These are phyloP conservation scores for Parnassius mnemosyne DNA, from an alignment of 2,888 invertebrate genomes.

Conservation along the genomic window DNA sequence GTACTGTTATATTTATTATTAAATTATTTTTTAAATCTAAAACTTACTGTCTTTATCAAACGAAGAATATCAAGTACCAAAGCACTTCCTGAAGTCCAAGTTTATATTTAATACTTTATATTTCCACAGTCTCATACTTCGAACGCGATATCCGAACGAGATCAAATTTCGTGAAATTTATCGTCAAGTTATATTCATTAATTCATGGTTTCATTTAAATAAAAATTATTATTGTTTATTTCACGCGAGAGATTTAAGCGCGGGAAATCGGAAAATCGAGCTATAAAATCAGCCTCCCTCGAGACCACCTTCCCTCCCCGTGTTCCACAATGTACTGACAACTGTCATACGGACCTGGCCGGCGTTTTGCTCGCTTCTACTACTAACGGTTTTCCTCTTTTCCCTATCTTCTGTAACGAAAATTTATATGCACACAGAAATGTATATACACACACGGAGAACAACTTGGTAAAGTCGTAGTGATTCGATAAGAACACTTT, in stretches of 20 bases:
- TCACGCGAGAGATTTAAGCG: conserved; percentile 40
- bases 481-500: conserved; percentile 42
- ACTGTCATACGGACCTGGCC: conserved; percentile 60
- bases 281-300: conserved; percentile 50
- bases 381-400: conserved; percentile 68
- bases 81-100: conserved; percentile 63
- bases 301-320: conserved; percentile 67
- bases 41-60: conserved; percentile 64
- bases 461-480: conserved; percentile 50
- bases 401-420: conserved; percentile 71
- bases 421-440: conserved; percentile 62
- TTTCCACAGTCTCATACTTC: conserved; percentile 24
- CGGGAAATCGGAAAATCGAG: conserved; percentile 65
- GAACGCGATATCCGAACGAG: not conserved
- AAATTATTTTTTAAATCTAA: conserved; percentile 26
- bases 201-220: not conserved
- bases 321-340: conserved; percentile 66
- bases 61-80: conserved; percentile 54
- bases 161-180: not conserved
- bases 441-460: conserved; percentile 60
- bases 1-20: not conserved
- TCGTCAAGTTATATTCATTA: not conserved
- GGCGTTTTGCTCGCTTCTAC: conserved; percentile 66
- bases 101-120: conserved; percentile 28
- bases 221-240: not conserved